Evolutionary conservation across 1,140 invertebrate genomes (phyloP).

Genomic region (Zophobas morio): DNA sequence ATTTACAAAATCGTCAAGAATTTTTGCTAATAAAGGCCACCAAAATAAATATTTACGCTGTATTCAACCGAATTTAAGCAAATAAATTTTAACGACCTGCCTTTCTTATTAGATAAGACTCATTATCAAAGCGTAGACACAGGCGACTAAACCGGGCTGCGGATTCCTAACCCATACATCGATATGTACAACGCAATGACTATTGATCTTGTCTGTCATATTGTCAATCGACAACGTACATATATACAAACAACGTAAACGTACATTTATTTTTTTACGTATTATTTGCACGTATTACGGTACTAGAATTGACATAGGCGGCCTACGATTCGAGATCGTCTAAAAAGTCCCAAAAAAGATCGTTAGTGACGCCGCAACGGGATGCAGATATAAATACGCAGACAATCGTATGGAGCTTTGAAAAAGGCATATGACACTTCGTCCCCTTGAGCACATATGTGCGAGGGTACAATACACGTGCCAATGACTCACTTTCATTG

Average conservation of each 20-base stretch:
- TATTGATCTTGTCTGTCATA: no score
- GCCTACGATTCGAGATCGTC: no score
- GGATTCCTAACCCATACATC: no score
- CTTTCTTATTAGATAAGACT: slow-evolving; percentile 34
- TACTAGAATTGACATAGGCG: no score
- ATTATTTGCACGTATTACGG: no score
- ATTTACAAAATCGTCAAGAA: slow-evolving; percentile 2
- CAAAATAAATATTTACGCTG: slow-evolving; percentile 33
- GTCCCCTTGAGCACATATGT: slow-evolving; percentile 40
- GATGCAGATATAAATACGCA: slow-evolving; percentile 41
- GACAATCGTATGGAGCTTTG: slow-evolving; percentile 37
- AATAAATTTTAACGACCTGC: slow-evolving; percentile 39
- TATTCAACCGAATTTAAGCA: slow-evolving; percentile 36
- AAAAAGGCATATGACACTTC: slow-evolving; percentile 44
- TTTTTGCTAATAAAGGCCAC: slow-evolving; percentile 12
- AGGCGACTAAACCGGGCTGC: neutral
- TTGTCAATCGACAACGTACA: no score
- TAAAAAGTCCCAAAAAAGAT: neutral
- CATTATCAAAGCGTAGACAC: slow-evolving; percentile 30
- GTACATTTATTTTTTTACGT: no score
- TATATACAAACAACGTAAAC: no score
- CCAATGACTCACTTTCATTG: slow-evolving; percentile 46
- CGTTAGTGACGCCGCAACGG: slow-evolving; percentile 24
- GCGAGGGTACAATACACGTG: slow-evolving; percentile 47
- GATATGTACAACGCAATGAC: no score